A percentile compares a stretch with the other conserved stretches of the same genome.
phyloP scores from a whole-genome alignment of 2,113 vertebrate species.

The Anoplopoma fimbria region DNA sequence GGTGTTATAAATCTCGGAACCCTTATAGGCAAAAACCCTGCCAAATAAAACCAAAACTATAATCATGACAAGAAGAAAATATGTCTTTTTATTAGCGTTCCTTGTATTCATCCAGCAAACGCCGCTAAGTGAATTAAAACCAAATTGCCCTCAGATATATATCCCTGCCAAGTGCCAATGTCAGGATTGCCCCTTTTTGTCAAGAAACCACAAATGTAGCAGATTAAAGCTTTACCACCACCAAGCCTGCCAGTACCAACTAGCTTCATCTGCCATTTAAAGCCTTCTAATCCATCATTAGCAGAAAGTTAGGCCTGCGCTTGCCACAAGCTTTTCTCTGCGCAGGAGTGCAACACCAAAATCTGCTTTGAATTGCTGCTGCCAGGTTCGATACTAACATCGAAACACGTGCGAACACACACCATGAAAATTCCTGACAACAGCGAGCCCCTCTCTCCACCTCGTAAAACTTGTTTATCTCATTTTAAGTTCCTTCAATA shows the following conservation, averaged over 20 bases:
- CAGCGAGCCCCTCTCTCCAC: constrained; percentile 20
- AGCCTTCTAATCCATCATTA: constrained; percentile 65
- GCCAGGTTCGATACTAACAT: constrained; percentile 34
- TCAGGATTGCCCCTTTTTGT: constrained; percentile 49
- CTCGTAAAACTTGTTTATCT: constrained; percentile 76
- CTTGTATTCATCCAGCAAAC: constrained; percentile 9
- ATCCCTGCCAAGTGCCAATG: constrained; percentile 16
- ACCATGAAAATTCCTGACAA: constrained; percentile 55
- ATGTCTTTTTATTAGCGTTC: not conserved
- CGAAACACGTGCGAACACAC: constrained; percentile 5
- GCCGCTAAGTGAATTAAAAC: constrained; percentile 34
- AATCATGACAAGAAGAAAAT: not conserved
- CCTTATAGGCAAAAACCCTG: not conserved
- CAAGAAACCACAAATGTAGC: constrained; percentile 43
- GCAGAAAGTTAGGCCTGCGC: constrained; percentile 32
- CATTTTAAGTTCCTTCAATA: constrained; percentile 58
- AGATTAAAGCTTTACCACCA: constrained; percentile 45
- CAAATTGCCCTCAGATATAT: constrained; percentile 39
- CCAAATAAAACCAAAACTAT: constrained; percentile 4
- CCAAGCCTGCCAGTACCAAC: constrained; percentile 48
- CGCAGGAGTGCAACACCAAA: constrained; percentile 24
- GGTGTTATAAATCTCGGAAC: not conserved
- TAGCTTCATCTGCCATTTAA: constrained; percentile 45
- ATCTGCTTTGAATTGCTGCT: constrained; percentile 46
- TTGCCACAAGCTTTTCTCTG: constrained; percentile 50